These are phyloP conservation scores for Drosophila burlai DNA, from an alignment of 1,140 invertebrate genomes.

Conservation along the genomic window DNA sequence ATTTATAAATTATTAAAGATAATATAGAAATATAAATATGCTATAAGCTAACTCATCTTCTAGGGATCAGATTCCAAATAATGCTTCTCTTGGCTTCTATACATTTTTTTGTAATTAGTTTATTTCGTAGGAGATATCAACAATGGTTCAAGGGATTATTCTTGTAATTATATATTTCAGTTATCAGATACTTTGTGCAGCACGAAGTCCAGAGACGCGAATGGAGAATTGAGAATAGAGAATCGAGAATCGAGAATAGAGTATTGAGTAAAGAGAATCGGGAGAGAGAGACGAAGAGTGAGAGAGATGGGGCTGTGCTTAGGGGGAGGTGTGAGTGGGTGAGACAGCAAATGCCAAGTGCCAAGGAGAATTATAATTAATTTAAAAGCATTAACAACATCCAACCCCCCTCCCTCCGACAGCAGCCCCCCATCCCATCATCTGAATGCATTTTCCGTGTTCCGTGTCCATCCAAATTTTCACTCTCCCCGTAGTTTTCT, in stretches of 20 bases:
- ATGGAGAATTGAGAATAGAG: background rate
- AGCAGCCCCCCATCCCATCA: background rate
- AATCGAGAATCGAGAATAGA: background rate
- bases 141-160: constrained; percentile 41
- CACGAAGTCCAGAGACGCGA: constrained; percentile 2
- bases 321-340: background rate
- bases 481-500: background rate
- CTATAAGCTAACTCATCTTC: too few relatives aligned
- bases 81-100: background rate
- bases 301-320: too few relatives aligned
- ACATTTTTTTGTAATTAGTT: constrained; percentile 27
- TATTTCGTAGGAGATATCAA: constrained; percentile 38
- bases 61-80: too few relatives aligned
- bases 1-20: too few relatives aligned
- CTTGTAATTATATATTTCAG: constrained; percentile 25
- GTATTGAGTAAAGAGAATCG: background rate
- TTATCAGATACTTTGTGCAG: constrained; percentile 44
- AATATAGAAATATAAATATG: too few relatives aligned
- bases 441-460: constrained; percentile 48
- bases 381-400: constrained; percentile 44
- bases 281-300: background rate
- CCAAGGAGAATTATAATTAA: constrained; percentile 35
- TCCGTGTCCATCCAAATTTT: constrained; percentile 12
- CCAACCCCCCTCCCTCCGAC: background rate
- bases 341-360: background rate